Evolutionary conservation across 2,888 invertebrate species (phyloP).

Genomic region (Opisthograptis luteolata): DNA sequence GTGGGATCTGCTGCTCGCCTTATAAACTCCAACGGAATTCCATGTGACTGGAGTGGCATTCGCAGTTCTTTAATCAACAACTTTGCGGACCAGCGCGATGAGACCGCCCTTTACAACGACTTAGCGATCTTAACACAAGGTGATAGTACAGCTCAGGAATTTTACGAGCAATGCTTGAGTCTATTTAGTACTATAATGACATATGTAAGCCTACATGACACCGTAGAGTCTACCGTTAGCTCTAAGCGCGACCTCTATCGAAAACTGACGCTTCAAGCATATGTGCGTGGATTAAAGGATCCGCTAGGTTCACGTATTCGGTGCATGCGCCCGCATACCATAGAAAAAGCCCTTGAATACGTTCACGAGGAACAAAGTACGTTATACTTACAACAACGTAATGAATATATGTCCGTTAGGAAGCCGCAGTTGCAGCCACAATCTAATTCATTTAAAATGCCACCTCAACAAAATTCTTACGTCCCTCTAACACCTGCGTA

Average conservation of each 20-base stretch:
- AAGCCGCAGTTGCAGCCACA: neutral
- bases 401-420: neutral
- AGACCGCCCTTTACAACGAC: no score
- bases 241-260: slow-evolving; percentile 33
- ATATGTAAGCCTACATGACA: slow-evolving; percentile 34
- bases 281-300: slow-evolving; percentile 34
- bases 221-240: slow-evolving; percentile 25
- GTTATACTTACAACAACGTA: slow-evolving; percentile 33
- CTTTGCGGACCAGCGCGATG: no score
- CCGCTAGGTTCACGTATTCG: slow-evolving; percentile 40
- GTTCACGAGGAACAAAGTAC: slow-evolving; percentile 39
- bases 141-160: no score
- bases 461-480: no score
- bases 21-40: no score
- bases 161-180: slow-evolving; percentile 37
- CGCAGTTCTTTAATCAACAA: no score
- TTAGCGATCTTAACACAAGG: no score
- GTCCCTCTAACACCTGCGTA: neutral
- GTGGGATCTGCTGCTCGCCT: no score
- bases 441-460: no score
- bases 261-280: slow-evolving; percentile 38
- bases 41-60: no score
- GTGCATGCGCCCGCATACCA: slow-evolving; percentile 38
- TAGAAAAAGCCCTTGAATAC: slow-evolving; percentile 38
- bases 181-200: slow-evolving; percentile 41